Evolutionary conservation across 2,113 vertebrate genomes (phyloP).

Genomic region (Nycticryphes semicollaris): DNA sequence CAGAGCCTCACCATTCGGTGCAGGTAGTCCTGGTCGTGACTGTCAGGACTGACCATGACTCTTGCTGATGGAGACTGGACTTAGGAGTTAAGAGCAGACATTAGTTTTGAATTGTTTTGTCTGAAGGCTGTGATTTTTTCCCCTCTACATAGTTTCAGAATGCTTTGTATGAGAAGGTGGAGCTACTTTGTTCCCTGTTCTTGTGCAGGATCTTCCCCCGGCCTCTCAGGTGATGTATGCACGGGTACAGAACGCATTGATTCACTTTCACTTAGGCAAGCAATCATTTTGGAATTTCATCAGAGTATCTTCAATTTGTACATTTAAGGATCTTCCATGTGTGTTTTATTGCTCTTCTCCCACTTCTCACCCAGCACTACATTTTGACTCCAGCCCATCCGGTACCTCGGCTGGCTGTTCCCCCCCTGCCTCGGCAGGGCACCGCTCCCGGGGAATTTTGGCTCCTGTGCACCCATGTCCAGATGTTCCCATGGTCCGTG

Average conservation of each 20-base stretch:
- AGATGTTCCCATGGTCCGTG: rapidly evolving
- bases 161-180: not conserved
- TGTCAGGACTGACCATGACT: not conserved
- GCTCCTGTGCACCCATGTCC: not conserved
- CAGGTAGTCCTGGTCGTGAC: not conserved
- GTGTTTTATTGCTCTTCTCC: not conserved
- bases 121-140: not conserved
- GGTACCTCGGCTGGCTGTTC: not conserved
- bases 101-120: not conserved
- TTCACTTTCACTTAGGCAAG: not conserved
- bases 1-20: not conserved
- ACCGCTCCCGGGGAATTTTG: not conserved
- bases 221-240: not conserved
- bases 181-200: not conserved
- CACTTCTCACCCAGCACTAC: not conserved
- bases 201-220: not conserved
- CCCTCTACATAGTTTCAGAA: not conserved
- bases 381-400: not conserved
- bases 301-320: not conserved
- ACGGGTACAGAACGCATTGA: not conserved
- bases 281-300: not conserved
- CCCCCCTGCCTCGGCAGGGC: not conserved
- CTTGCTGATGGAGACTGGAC: not conserved
- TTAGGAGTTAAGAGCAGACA: not conserved
- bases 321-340: not conserved